These are phyloP conservation scores for Hyperopisus bebe DNA, from an alignment of 2,113 vertebrate species.

Conservation along the genomic window DNA sequence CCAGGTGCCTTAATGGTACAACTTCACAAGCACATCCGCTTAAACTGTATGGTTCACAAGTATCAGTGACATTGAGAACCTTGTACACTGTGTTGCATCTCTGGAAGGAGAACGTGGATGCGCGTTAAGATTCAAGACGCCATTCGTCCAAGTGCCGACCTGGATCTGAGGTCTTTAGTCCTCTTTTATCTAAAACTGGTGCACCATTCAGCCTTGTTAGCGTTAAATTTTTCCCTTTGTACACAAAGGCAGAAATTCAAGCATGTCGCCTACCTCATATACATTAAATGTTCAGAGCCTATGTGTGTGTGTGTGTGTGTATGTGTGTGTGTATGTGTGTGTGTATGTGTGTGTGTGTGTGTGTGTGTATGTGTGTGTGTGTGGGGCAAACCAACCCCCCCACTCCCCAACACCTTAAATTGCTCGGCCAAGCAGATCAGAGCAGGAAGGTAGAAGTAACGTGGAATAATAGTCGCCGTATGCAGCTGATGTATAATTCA, in stretches of 20 bases:
- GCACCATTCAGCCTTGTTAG: not conserved
- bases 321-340: no score
- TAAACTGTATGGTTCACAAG: not conserved
- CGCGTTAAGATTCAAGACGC: not conserved
- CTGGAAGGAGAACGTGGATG: not conserved
- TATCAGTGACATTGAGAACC: not conserved
- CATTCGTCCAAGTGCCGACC: not conserved
- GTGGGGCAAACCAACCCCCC: not conserved
- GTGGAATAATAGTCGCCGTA: conserved; percentile 99
- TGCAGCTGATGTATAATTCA: conserved; percentile 99
- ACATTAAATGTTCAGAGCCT: not conserved
- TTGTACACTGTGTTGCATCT: not conserved
- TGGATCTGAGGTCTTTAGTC: not conserved
- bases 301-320: not conserved
- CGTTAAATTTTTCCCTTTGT: not conserved
- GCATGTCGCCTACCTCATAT: not conserved
- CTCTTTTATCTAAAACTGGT: not conserved
- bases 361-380: not conserved
- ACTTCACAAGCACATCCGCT: not conserved
- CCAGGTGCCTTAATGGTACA: not conserved
- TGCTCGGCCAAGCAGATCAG: conserved; percentile 81
- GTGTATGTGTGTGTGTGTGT: no score
- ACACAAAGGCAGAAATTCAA: not conserved
- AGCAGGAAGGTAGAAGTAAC: conserved; percentile 99
- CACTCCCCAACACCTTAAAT: conserved; percentile 67